A percentile compares a stretch with the other conserved stretches of the same genome.
Conservation (phyloP, 2,797 vertebrate genomes). For the Sebastiscus albofasciatus region DNA sequence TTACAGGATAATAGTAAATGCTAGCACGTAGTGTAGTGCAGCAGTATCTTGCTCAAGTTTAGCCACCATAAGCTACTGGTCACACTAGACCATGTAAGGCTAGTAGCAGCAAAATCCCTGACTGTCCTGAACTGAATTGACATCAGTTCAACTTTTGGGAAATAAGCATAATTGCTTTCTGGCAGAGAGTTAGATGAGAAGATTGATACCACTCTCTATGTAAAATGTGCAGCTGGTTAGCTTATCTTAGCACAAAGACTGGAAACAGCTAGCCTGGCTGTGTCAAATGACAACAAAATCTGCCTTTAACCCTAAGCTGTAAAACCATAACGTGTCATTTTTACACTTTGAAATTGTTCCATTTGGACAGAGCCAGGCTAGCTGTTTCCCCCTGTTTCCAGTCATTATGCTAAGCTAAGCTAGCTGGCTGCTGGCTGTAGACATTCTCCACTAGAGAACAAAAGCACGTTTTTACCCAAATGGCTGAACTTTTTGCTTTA, state of each 20-base stretch:
- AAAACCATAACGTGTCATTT: background rate
- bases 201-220: background rate
- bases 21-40: background rate
- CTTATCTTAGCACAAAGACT: background rate
- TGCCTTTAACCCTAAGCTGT: background rate
- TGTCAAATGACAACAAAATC: background rate
- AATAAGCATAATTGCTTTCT: background rate
- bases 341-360: background rate
- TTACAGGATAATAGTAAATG: background rate
- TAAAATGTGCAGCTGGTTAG: background rate
- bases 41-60: background rate
- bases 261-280: background rate
- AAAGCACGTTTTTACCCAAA: background rate
- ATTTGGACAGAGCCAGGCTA: background rate
- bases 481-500: background rate
- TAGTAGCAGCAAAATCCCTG: background rate
- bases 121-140: background rate
- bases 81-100: background rate
- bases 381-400: background rate
- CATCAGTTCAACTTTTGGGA: background rate
- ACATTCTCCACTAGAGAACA: background rate
- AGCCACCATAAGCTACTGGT: background rate
- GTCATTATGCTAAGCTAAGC: background rate
- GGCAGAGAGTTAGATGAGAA: background rate
- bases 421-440: background rate